A percentile compares a stretch with the other conserved stretches of the same genome.
Conservation (phyloP, 2,888 invertebrate species). For the Enchytraeus crypticus region DNA sequence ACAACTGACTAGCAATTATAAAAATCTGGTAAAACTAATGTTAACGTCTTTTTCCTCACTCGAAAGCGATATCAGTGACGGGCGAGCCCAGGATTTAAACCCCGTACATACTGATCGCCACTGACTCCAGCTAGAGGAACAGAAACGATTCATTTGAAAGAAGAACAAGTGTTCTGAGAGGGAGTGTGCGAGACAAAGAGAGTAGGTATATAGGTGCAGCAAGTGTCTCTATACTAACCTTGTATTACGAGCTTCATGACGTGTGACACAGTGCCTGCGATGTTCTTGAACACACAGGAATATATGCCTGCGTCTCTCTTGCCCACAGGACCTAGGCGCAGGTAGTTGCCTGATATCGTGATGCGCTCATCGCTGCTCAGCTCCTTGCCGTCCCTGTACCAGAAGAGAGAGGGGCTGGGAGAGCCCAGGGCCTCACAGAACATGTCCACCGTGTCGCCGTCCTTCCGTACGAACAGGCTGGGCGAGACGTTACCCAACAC, state of each 20-base stretch:
- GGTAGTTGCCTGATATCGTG: conserved; percentile 16
- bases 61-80: no score
- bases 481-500: conserved; percentile 26
- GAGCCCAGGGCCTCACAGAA: conserved; percentile 91
- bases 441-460: conserved; percentile 85
- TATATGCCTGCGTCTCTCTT: conserved; percentile 93
- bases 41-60: no score
- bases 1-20: no score
- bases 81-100: no score
- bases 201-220: no score
- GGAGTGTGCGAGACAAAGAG: no score
- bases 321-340: conserved; percentile 72
- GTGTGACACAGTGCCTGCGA: conserved; percentile 89
- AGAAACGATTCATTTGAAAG: no score
- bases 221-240: conserved; percentile 53
- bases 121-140: no score
- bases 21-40: no score
- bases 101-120: no score
- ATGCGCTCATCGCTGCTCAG: conserved; percentile 17
- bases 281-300: conserved; percentile 88
- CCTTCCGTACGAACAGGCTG: conserved; percentile 25
- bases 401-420: conserved; percentile 85
- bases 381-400: conserved; percentile 66
- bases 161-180: no score
- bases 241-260: conserved; percentile 91